Percentiles rank a stretch among this genome's conserved stretches.
Conservation (phyloP, 2,113 vertebrate genomes). For the Pituophis catenifer region DNA sequence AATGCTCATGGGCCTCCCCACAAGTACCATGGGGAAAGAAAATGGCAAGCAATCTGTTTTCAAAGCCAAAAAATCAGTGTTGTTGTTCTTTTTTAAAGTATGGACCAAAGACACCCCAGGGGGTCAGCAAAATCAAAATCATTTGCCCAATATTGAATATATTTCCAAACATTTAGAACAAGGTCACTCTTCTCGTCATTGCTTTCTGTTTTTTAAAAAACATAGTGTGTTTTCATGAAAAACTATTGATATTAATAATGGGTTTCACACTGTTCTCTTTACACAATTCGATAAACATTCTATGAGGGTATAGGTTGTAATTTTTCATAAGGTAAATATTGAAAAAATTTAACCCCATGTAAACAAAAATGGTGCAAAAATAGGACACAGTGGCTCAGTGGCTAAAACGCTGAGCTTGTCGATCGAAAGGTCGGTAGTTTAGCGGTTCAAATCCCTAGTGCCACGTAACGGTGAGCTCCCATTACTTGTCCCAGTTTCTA, state of each 20-base stretch:
- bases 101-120: background rate
- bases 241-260: background rate
- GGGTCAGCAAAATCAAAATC: background rate
- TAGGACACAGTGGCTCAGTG: too few relatives aligned
- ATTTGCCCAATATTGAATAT: background rate
- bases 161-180: background rate
- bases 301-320: background rate
- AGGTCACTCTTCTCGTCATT: background rate
- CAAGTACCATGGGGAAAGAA: background rate
- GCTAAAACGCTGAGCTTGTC: too few relatives aligned
- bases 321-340: background rate
- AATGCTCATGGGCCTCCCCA: background rate
- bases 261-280: background rate
- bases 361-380: background rate
- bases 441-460: too few relatives aligned
- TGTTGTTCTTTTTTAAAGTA: background rate
- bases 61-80: background rate
- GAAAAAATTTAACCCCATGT: background rate
- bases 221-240: background rate
- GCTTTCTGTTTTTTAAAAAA: background rate
- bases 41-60: background rate
- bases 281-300: background rate
- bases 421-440: too few relatives aligned
- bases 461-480: too few relatives aligned
- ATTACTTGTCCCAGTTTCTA: too few relatives aligned